A percentile compares a stretch with the other conserved stretches of the same genome.
phyloP scores from a whole-genome alignment of 1,140 invertebrate species.

The Brachystomella parvula region DNA sequence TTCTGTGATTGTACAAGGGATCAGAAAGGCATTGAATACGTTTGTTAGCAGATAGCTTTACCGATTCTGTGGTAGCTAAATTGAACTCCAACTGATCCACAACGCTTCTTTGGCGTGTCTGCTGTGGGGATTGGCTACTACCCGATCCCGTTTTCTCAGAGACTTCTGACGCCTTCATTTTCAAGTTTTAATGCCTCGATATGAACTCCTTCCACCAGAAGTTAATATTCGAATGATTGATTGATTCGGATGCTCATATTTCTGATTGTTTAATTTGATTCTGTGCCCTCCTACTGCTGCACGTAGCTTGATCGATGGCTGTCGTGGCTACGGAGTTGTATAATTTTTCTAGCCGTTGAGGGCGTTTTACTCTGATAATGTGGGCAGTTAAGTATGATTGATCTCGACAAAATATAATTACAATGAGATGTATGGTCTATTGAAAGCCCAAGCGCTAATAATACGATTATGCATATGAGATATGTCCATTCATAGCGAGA shows the following conservation, averaged over 20 bases:
- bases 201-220: background rate
- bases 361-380: no score
- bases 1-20: conserved; percentile 18
- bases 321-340: background rate
- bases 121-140: no score
- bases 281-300: background rate
- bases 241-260: background rate
- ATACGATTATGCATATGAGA: background rate
- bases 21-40: background rate
- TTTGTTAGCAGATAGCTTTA: no score
- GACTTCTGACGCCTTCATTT: background rate
- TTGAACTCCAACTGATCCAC: background rate
- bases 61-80: background rate
- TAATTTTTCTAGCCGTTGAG: background rate
- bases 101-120: background rate
- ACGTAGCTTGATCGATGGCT: background rate
- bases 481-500: background rate
- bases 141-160: no score
- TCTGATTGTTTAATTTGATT: background rate
- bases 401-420: background rate
- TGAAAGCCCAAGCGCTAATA: background rate
- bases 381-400: no score
- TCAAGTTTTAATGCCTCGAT: background rate
- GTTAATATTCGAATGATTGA: background rate
- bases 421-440: background rate